Conservation (phyloP, 1,140 invertebrate species). For the Branchinecta lynchi region DNA sequence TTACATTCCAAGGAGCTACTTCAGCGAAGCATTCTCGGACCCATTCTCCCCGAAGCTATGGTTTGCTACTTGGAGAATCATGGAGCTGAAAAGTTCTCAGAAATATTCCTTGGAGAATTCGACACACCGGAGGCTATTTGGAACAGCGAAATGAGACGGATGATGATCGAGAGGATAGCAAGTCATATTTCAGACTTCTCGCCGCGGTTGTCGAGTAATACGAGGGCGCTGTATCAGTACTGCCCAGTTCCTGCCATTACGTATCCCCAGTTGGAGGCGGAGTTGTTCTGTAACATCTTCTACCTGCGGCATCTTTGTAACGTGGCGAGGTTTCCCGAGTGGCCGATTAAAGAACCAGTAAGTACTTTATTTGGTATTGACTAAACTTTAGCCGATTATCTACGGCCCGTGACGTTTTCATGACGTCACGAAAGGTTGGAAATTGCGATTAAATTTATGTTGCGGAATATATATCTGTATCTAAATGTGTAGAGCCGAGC, state of each 20-base stretch:
- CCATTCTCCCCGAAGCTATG: constrained; percentile 95
- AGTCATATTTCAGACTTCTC: constrained; percentile 93
- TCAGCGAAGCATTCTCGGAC: constrained; percentile 51
- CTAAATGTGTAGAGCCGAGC: no score
- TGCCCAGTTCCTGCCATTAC: constrained; percentile 86
- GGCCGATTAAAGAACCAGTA: constrained; percentile 92
- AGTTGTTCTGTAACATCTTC: constrained; percentile 98
- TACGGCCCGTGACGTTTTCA: no score
- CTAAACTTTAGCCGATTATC: no score
- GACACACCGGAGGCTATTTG: constrained; percentile 97
- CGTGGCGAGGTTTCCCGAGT: constrained; percentile 72
- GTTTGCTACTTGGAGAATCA: constrained; percentile 98
- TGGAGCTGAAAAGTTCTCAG: constrained; percentile 92
- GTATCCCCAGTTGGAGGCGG: constrained; percentile 86
- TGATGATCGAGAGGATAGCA: constrained; percentile 92
- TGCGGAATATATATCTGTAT: no score
- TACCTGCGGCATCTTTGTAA: constrained; percentile 94
- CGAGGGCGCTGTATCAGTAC: constrained; percentile 88
- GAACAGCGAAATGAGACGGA: constrained; percentile 73
- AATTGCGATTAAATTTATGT: no score
- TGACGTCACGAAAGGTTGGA: no score
- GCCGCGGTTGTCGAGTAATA: constrained; percentile 79
- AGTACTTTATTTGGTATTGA: no score
- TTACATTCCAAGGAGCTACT: constrained; percentile 14
- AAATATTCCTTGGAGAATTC: constrained; percentile 97